Conservation (phyloP, 2,113 vertebrate genomes). For the Rhinolophus ferrumequinum region DNA sequence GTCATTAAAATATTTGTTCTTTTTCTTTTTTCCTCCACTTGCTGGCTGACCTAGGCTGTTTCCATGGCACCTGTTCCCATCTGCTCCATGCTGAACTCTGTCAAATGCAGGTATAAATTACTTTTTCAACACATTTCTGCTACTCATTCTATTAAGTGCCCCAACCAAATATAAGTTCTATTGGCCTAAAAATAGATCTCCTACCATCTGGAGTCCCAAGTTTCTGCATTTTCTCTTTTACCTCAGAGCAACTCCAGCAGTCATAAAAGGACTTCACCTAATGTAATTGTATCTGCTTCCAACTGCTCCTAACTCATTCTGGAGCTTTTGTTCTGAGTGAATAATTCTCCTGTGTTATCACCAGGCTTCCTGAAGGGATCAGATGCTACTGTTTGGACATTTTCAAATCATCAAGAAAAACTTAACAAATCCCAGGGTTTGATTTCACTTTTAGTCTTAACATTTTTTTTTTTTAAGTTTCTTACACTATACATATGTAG, state of each 20-base stretch:
- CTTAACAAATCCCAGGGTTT: conserved; percentile 47
- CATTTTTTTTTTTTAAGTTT: background rate
- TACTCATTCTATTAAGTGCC: conserved; percentile 70
- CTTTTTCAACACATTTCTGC: conserved; percentile 67
- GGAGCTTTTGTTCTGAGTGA: conserved; percentile 74
- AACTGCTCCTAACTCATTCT: conserved; percentile 72
- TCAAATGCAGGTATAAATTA: conserved; percentile 73
- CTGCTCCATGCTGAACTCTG: conserved; percentile 63
- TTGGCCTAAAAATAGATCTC: conserved; percentile 74
- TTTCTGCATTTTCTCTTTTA: conserved; percentile 77
- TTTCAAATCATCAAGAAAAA: conserved; percentile 72
- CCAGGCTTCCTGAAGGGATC: conserved; percentile 75
- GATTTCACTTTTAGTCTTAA: conserved; percentile 21
- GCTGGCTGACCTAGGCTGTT: conserved; percentile 56
- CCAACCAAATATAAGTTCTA: conserved; percentile 70
- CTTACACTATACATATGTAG: background rate
- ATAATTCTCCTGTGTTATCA: conserved; percentile 74
- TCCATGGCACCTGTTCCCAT: conserved; percentile 53
- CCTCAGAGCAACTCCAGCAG: conserved; percentile 75
- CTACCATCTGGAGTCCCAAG: conserved; percentile 78
- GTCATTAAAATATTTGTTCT: conserved; percentile 8
- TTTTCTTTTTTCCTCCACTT: background rate
- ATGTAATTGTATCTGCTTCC: conserved; percentile 77
- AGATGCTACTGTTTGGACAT: conserved; percentile 73
- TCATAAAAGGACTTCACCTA: conserved; percentile 72